Conservation (phyloP, 2,888 invertebrate species). For the Chymomyza procnemis region DNA sequence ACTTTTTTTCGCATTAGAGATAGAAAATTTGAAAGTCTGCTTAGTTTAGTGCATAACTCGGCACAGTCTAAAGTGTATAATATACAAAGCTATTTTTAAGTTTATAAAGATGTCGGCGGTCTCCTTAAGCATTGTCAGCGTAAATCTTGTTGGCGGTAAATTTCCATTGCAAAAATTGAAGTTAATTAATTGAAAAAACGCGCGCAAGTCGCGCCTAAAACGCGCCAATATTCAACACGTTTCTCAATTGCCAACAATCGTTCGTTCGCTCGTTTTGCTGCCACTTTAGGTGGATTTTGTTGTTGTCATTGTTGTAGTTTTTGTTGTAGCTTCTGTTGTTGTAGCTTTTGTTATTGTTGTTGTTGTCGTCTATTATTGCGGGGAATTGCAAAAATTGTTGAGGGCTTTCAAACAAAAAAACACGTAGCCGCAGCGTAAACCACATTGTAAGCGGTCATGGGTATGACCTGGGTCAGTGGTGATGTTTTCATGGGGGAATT, state of each 20-base stretch:
- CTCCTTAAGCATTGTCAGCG: slow-evolving; percentile 55
- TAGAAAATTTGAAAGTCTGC: slow-evolving; percentile 42
- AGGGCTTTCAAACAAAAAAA: slow-evolving; percentile 30
- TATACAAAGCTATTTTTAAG: slow-evolving; percentile 52
- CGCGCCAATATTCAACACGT: slow-evolving; percentile 40
- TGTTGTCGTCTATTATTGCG: not conserved
- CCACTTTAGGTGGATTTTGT: not conserved
- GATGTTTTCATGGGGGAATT: too few relatives aligned
- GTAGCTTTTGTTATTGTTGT: not conserved
- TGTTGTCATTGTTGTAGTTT: not conserved
- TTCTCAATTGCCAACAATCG: slow-evolving; percentile 31
- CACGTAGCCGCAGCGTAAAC: slow-evolving; percentile 31
- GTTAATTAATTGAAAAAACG: slow-evolving; percentile 54
- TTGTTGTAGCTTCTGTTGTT: too few relatives aligned
- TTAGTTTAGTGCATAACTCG: slow-evolving; percentile 11
- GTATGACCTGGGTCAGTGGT: not conserved
- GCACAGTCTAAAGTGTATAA: slow-evolving; percentile 18
- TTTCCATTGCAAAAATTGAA: slow-evolving; percentile 45
- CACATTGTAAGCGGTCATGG: not conserved
- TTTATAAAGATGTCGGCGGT: slow-evolving; percentile 2
- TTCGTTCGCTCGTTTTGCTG: not conserved
- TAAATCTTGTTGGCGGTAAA: slow-evolving; percentile 53
- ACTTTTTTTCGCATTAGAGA: slow-evolving; percentile 21
- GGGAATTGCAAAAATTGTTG: slow-evolving; percentile 43
- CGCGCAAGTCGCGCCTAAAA: slow-evolving; percentile 15